These are phyloP conservation scores for Lytechinus pictus DNA, from an alignment of 35 echinoderm and acorn worm genomes.

Conservation along the genomic window DNA sequence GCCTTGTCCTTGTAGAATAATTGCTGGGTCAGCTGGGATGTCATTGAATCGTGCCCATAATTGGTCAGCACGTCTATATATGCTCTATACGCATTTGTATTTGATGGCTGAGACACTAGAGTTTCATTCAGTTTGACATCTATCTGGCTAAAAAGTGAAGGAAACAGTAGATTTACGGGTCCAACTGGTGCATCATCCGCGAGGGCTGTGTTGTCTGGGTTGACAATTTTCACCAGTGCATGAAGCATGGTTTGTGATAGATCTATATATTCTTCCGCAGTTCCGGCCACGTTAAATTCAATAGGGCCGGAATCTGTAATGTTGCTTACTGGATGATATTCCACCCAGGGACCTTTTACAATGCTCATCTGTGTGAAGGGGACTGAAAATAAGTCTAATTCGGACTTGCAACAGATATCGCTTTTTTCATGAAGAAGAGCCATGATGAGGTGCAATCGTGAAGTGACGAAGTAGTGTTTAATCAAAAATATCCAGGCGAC, in stretches of 20 bases:
- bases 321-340: constrained; percentile 70
- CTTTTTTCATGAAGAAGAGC: constrained; percentile 61
- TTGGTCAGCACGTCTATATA: constrained; percentile 56
- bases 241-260: constrained; percentile 63
- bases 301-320: constrained; percentile 60
- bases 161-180: constrained; percentile 59
- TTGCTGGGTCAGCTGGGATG: constrained; percentile 60
- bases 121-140: constrained; percentile 75
- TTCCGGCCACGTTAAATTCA: constrained; percentile 70
- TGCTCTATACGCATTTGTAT: constrained; percentile 74
- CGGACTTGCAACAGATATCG: neutral
- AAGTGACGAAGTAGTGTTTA: neutral
- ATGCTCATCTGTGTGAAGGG: constrained; percentile 68
- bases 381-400: constrained; percentile 71
- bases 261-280: constrained; percentile 66
- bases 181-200: constrained; percentile 52
- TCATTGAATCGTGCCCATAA: constrained; percentile 55
- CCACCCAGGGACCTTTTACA: constrained; percentile 61
- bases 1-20: constrained; percentile 89
- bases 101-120: constrained; percentile 57
- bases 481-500: constrained; percentile 46
- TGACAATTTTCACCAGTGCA: constrained; percentile 55
- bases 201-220: constrained; percentile 22
- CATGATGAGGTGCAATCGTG: neutral
- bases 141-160: constrained; percentile 67